Percentiles rank a stretch among this genome's conserved stretches.
Evolutionary conservation across 2,888 invertebrate species (phyloP).

Genomic region (Orthosia incerta): DNA sequence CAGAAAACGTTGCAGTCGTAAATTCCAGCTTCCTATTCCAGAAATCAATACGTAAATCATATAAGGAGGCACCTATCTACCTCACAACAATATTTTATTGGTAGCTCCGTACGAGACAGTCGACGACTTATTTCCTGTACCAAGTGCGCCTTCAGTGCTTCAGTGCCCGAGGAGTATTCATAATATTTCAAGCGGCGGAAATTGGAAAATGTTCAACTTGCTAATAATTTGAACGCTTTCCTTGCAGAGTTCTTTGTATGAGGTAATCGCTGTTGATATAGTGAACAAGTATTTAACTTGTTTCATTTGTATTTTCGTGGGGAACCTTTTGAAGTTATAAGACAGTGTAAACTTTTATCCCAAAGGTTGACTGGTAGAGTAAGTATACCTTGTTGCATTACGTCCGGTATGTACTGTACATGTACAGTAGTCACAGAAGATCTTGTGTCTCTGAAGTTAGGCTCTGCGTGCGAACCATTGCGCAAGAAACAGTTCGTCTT

Average conservation of each 20-base stretch:
- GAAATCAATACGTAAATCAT: slow-evolving; percentile 24
- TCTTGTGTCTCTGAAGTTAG: too few relatives aligned
- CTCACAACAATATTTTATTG: slow-evolving; percentile 43
- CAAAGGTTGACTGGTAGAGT: too few relatives aligned
- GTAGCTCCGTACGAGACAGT: slow-evolving; percentile 30
- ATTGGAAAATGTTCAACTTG: slow-evolving; percentile 65
- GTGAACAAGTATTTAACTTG: slow-evolving; percentile 9
- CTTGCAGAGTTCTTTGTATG: slow-evolving; percentile 29
- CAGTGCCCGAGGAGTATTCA: slow-evolving; percentile 55
- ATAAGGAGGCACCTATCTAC: neutral
- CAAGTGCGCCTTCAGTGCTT: slow-evolving; percentile 48
- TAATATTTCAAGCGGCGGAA: slow-evolving; percentile 64
- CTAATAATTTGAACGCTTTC: slow-evolving; percentile 51
- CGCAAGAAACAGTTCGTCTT: too few relatives aligned
- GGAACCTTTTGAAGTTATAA: neutral
- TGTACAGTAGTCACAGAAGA: too few relatives aligned
- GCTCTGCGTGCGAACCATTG: too few relatives aligned
- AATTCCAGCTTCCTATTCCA: slow-evolving; percentile 2
- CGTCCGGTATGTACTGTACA: neutral
- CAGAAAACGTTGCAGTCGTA: slow-evolving; percentile 1
- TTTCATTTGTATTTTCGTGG: neutral
- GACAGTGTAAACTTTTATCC: too few relatives aligned
- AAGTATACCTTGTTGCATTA: neutral
- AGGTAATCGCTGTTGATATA: slow-evolving; percentile 23
- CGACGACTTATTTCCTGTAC: slow-evolving; percentile 63